These are phyloP conservation scores for Drosophila triauraria DNA, from an alignment of 1,140 invertebrate species.

Conservation along the genomic window DNA sequence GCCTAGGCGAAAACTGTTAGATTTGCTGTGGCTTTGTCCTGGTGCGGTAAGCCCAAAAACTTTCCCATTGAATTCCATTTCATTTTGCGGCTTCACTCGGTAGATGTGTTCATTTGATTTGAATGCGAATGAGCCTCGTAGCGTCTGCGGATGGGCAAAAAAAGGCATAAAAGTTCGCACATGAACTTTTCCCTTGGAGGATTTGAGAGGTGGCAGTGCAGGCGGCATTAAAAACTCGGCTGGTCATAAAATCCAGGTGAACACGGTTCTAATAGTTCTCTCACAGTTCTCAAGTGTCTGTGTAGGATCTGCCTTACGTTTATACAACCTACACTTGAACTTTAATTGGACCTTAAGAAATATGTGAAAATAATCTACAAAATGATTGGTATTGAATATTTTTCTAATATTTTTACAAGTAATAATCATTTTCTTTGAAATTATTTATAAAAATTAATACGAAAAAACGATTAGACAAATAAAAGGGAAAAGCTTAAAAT, in stretches of 20 bases:
- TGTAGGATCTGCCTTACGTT: conserved; percentile 1
- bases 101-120: conserved; percentile 80
- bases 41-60: conserved; percentile 61
- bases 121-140: conserved; percentile 67
- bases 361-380: no score
- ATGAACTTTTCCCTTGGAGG: conserved; percentile 59
- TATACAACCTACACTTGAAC: neutral
- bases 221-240: conserved; percentile 62
- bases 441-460: no score
- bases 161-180: conserved; percentile 78
- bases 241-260: conserved; percentile 67
- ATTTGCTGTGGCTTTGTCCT: conserved; percentile 65
- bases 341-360: neutral
- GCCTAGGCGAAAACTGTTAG: conserved; percentile 42
- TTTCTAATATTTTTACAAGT: no score
- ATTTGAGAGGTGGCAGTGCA: conserved; percentile 2
- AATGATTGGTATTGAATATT: neutral
- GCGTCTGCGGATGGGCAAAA: conserved; percentile 21
- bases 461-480: no score
- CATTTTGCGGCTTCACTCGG: conserved; percentile 66
- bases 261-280: conserved; percentile 47
- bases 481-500: no score
- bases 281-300: conserved; percentile 51
- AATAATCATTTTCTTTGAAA: no score
- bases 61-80: conserved; percentile 79